Evolutionary conservation across 2,113 vertebrate genomes (phyloP).

Genomic region (Oryzias curvinotus): DNA sequence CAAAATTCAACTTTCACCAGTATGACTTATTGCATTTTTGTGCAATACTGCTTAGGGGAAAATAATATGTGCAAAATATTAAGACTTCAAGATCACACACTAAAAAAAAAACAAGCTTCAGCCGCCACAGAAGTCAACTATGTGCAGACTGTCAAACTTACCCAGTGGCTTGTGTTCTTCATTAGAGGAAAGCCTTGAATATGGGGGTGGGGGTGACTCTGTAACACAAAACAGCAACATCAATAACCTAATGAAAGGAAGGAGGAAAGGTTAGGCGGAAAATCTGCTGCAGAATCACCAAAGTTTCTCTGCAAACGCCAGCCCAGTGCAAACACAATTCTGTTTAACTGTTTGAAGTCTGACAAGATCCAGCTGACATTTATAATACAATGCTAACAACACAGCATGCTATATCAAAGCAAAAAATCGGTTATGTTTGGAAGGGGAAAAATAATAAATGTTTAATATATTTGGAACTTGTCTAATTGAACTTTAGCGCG

Average conservation of each 20-base stretch:
- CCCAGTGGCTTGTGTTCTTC: constrained; percentile 99
- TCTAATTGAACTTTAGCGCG: neutral
- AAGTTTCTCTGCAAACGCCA: neutral
- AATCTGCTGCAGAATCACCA: neutral
- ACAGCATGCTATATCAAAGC: neutral
- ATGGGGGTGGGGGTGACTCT: constrained; percentile 98
- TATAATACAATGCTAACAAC: neutral
- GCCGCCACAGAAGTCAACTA: neutral
- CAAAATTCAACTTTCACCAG: neutral
- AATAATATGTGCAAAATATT: constrained; percentile 1
- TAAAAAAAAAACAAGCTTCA: neutral
- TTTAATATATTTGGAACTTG: neutral
- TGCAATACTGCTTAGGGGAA: neutral
- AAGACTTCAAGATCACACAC: neutral
- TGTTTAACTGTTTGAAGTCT: neutral
- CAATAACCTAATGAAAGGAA: constrained; percentile 22
- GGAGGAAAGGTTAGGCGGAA: neutral
- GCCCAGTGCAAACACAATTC: neutral
- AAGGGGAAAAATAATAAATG: neutral
- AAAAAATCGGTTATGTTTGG: neutral
- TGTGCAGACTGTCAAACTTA: constrained; percentile 70
- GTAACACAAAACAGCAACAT: constrained; percentile 76
- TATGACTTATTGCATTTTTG: neutral
- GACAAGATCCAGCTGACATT: constrained; percentile 4
- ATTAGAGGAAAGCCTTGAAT: constrained; percentile 94